A percentile compares a stretch with the other conserved stretches of the same genome.
These are phyloP conservation scores for Trachemys scripta DNA, from an alignment of 2,113 vertebrate species.

Conservation along the genomic window DNA sequence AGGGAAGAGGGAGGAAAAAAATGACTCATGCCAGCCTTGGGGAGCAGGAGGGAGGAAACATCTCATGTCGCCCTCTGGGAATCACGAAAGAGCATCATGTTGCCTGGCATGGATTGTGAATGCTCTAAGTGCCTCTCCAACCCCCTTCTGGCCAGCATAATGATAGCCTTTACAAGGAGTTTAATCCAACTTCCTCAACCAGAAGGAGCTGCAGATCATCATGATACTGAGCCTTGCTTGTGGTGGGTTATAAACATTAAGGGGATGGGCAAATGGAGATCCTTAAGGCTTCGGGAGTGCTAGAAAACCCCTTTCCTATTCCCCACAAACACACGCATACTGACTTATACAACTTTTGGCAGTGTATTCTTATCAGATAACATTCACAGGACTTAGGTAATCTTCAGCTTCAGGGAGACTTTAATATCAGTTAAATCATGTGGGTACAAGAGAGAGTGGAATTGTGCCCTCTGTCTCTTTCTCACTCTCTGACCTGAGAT, in stretches of 20 bases:
- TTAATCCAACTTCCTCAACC: background rate
- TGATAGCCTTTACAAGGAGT: background rate
- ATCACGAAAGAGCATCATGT: background rate
- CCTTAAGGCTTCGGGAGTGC: background rate
- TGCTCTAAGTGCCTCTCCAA: background rate
- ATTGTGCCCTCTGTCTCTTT: background rate
- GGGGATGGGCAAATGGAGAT: background rate
- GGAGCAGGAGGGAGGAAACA: background rate
- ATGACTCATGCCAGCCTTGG: background rate
- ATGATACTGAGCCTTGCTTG: background rate
- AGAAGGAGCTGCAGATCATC: background rate
- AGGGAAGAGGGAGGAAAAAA: background rate
- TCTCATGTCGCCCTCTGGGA: background rate
- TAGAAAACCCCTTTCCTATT: background rate
- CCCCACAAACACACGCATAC: background rate
- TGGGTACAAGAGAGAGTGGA: background rate
- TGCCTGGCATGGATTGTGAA: background rate
- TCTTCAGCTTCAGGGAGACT: background rate
- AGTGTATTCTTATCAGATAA: background rate
- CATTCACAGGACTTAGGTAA: background rate
- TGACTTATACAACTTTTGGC: background rate
- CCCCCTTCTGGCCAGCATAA: background rate
- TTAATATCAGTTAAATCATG: fast-evolving
- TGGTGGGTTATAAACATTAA: background rate
- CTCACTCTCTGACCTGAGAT: background rate